Base-by-base conservation (phyloP, 2,888 invertebrate species). In the Smittia aterrima region DNA sequence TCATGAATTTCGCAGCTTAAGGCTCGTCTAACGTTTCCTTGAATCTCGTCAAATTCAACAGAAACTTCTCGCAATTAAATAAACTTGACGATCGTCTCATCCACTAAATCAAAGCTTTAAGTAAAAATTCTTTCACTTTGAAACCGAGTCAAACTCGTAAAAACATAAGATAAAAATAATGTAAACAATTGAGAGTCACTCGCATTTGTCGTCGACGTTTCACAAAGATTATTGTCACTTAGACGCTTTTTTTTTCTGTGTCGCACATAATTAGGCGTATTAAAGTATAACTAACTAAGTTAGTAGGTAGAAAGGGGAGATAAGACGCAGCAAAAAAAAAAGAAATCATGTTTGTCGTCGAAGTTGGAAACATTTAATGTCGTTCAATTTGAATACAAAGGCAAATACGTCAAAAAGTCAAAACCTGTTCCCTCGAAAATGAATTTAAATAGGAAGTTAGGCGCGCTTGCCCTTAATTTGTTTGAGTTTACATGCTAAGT, bases 291-390 rank as follows among this genome's bases (percentile, higher is more conserved):
- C 47, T 11, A 32, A 32, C 32, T 32, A 32, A 32, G 9, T 32
- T 6, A 32, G 32, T 58, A 22, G 58, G 18, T 22, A 47, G 20
- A 58, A 58, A 1, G n/a, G 22, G 18, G 6, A 58, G 58, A 58
- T 58, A 58, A 58, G 58, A 58, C 58, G 18, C 4, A 7, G 22
- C 2, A 58, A 22, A 58, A 13, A 38, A 38, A 11, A 16, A 47
- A 47, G n/a, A 58, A 58, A 58, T 58, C 58, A 58, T 58, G 58
- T 58, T 38, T 18, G 18, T 58, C 18, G 58, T n/a, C 47, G 9
- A 38, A 4, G 38, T 9, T 38, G 9, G 9, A 47, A 47, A 11
- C 11, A n/a, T 47, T 47, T 47, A 47, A 47, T 47, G 47, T 47
- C 47, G 47, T 11, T 47, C 47, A 16, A 47, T 47, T 47, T 47